Base-by-base conservation (phyloP, 2,888 invertebrate genomes). In the Pachymerium ferrugineum region DNA sequence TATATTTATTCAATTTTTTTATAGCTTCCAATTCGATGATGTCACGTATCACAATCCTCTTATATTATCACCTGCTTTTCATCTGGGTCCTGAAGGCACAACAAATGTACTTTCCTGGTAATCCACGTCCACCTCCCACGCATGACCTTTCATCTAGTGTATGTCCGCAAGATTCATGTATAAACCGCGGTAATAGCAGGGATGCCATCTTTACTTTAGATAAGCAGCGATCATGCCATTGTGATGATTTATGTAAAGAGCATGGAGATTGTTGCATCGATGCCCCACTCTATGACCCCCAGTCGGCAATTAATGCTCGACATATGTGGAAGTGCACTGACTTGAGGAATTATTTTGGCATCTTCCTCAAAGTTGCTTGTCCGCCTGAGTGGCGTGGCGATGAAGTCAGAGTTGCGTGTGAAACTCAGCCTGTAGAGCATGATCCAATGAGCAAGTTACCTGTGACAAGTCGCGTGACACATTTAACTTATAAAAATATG, bases 231-330 rank as follows among this genome's bases (percentile, higher is more conserved):
- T 83, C 83, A 78, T 85, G 85, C 77, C 79, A 83, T 70, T 85
- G 85, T 77, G 85, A 85, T 76, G 78, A 80, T 38, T 78, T 79
- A 33, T 85, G 85, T 77, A 79, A 79, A 19, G 78, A 79, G 12
- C 85, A 83, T 76, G 84, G 84, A 29, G 85, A 85, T 78, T 85
- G 85, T 76, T 85, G 85, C 75, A 78, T 82, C 29, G 83, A 85
- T 77, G 83, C 83, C 0, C 77, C 72, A 47, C 78, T 77, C 22
- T 81, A 75, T 76, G 79, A 79, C 78, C 78, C 78, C 73, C 80
- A 78, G 31, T 79, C 79, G 72, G 79, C 79, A 73, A 78, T 78
- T 33, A 79, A 76, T 22, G 80, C 80, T n/a, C 42, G 35, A 1
- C 31, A 73, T 19, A 78, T 79, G 25, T 83, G 82, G 78, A 77